These are phyloP conservation scores for Pelecanus crispus DNA, from an alignment of 2,113 vertebrate genomes.

Conservation along the genomic window DNA sequence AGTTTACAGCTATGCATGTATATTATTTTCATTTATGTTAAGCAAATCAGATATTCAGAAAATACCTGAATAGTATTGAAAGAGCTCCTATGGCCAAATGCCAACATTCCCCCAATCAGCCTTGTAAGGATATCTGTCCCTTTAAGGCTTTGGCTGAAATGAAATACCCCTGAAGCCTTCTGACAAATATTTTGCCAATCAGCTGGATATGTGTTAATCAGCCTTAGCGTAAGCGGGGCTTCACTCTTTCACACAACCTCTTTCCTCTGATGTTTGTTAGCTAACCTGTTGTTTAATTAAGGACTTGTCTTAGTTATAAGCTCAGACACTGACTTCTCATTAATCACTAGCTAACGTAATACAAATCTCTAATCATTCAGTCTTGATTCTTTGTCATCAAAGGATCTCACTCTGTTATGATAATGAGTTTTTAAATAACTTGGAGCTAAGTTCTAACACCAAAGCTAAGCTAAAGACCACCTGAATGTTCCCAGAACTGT, in stretches of 20 bases:
- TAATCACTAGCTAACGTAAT: background rate
- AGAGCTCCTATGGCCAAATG: background rate
- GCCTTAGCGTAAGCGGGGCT: background rate
- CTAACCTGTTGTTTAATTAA: constrained; percentile 42
- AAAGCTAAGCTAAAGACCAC: background rate
- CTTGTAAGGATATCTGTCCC: background rate
- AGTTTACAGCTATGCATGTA: background rate
- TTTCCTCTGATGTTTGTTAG: background rate
- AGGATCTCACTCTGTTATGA: background rate
- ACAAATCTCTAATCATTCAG: background rate
- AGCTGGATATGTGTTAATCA: background rate
- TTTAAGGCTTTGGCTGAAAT: background rate
- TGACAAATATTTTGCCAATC: background rate
- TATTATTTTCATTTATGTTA: background rate
- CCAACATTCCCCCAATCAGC: background rate
- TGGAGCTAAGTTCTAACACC: background rate
- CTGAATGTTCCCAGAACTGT: background rate
- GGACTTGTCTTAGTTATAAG: constrained; percentile 1
- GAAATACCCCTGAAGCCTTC: background rate
- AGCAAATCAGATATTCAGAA: background rate
- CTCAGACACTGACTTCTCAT: background rate
- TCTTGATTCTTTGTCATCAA: background rate
- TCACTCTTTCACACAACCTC: background rate
- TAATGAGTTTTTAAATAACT: constrained; percentile 22
- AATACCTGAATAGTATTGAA: background rate